phyloP scores from a whole-genome alignment of 2,888 invertebrate genomes.

The Apamea monoglypha region DNA sequence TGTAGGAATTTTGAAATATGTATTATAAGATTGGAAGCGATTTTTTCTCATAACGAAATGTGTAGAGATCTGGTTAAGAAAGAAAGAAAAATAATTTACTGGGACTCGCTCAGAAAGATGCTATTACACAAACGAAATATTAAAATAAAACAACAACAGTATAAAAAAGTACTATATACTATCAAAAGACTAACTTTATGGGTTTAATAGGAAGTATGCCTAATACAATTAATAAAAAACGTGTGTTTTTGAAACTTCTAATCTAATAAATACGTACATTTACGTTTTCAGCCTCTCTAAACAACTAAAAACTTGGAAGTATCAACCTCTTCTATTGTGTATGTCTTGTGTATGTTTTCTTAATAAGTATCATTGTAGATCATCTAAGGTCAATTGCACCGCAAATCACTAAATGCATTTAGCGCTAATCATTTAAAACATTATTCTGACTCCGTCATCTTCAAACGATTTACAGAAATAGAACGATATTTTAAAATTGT shows the following conservation, averaged over 20 bases:
- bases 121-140: not conserved
- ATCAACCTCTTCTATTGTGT: not conserved
- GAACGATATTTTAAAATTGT: not conserved
- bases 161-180: not conserved
- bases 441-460: not conserved
- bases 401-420: not conserved
- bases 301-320: not conserved
- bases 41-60: not conserved
- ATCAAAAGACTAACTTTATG: not conserved
- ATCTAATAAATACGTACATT: not conserved
- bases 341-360: too few species aligned
- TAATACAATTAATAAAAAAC: not conserved
- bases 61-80: not conserved
- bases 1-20: slow-evolving; percentile 2
- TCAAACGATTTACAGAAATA: not conserved
- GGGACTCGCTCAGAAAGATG: not conserved
- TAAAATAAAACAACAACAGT: not conserved
- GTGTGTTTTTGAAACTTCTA: not conserved
- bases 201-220: too few species aligned
- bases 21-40: not conserved
- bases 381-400: not conserved
- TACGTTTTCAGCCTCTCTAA: not conserved
- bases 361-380: not conserved
- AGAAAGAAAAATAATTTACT: not conserved
- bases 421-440: not conserved